Evolutionary conservation across 2,797 vertebrate species (phyloP).

Genomic region (Erethizon dorsatum): DNA sequence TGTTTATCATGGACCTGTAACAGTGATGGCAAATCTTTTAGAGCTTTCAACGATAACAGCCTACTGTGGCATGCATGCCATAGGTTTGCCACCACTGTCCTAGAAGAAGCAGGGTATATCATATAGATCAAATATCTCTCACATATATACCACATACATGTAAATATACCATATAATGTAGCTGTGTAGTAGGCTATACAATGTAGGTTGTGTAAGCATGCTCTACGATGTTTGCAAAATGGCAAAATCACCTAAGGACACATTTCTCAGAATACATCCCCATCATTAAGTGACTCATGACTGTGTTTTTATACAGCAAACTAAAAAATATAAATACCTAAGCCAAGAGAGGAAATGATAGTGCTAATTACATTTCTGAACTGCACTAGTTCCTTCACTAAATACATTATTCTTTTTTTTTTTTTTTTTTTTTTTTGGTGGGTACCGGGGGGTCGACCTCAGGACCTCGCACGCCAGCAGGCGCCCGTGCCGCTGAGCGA

Average conservation of each 20-base stretch:
- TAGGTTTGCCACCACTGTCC: not conserved
- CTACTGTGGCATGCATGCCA: not conserved
- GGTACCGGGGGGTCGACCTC: too few species aligned
- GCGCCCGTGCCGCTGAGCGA: too few species aligned
- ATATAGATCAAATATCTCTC: not conserved
- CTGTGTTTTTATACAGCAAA: slow-evolving; percentile 46
- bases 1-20: not conserved
- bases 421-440: too few species aligned
- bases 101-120: not conserved
- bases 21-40: not conserved
- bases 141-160: too few species aligned
- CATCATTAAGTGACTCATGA: not conserved
- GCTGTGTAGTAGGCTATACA: not conserved
- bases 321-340: slow-evolving; percentile 43
- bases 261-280: not conserved
- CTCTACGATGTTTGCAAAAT: not conserved
- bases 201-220: not conserved
- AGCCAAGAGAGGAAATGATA: slow-evolving; percentile 5
- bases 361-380: slow-evolving; percentile 11
- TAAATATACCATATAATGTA: not conserved
- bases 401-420: not conserved
- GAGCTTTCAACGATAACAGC: not conserved
- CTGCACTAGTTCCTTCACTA: slow-evolving; percentile 49
- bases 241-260: not conserved
- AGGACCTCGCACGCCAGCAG: too few species aligned